Evolutionary conservation across 2,797 vertebrate species (phyloP), one percentile per base, ranked within the genome.

Genomic region (Salarias fasciatus): DNA sequence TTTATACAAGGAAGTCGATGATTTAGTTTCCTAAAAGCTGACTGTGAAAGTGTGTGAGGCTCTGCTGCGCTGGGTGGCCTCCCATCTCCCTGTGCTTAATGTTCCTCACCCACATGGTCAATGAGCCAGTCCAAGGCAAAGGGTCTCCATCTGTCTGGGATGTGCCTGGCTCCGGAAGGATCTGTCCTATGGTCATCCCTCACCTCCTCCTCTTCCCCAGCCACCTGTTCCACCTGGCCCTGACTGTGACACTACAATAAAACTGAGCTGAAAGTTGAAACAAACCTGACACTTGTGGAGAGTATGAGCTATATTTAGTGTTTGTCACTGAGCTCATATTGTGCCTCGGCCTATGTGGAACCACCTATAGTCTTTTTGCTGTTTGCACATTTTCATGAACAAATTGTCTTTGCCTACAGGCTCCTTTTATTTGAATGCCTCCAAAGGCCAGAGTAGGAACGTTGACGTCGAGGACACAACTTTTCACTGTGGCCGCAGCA

Each of bases 171-270:
- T 51, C 60, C 52, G 73, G 63, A 86, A 72, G 57, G 51, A 66
- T 72, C 59, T 75, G 61, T 65, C 60, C 64, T 50, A 15, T 5
- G 13, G 65, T 43, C 42, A 10, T 54, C 52, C 30, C 40, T 14
- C 14, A 30, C 0, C 30, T 33, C 57, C 56, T 29, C 37, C 36
- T 35, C 9, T 35, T 35, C 6, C 33, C 35, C 42, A 30, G 47
- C 77, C 84, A 77, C 81, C 76, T 85, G 77, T 77, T 74, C 72
- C 79, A 82, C 64, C 83, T 89, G 75, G 53, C 67, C 68, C 60
- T 84, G 79, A 88, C 84, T 81, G 60, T 76, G 72, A 70, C 28
- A 33, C 64, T 55, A 24, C 61, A 73, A 67, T 75, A 75, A 80
- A 82, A 69, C 44, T 28, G 41, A 43, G 29, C 24, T 38, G 52